phyloP scores from a whole-genome alignment of 2,113 vertebrate species.

The Protomyctophum bolini region DNA sequence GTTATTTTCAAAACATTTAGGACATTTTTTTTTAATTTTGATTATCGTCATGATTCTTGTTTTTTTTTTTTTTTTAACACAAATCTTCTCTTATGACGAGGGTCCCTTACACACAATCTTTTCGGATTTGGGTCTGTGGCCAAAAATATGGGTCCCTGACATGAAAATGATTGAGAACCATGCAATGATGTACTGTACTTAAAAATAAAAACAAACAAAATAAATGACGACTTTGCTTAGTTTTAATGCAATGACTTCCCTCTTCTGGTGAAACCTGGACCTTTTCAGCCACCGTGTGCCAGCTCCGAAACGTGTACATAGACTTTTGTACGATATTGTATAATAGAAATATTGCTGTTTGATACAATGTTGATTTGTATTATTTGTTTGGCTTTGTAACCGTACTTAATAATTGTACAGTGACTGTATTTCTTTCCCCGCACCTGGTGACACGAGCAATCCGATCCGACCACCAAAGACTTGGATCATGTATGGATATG shows the following conservation, averaged over 20 bases:
- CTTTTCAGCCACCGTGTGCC: slow-evolving; percentile 21
- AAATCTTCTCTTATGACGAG: too few species aligned
- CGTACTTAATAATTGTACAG: slow-evolving; percentile 17
- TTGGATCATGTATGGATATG: neutral
- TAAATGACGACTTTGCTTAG: too few species aligned
- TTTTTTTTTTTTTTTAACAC: too few species aligned
- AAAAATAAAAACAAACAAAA: too few species aligned
- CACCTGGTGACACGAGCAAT: neutral
- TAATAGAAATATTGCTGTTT: slow-evolving; percentile 46
- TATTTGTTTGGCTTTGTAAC: slow-evolving; percentile 37
- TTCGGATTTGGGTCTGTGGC: too few species aligned
- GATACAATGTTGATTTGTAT: slow-evolving; percentile 50
- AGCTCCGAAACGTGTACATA: slow-evolving; percentile 36
- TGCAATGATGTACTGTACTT: too few species aligned
- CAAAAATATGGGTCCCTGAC: too few species aligned
- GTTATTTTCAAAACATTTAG: too few species aligned
- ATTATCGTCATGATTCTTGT: too few species aligned
- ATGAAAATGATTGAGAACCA: too few species aligned
- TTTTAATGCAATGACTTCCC: neutral
- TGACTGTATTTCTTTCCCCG: neutral
- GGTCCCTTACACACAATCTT: too few species aligned
- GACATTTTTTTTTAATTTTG: too few species aligned
- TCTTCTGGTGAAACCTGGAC: slow-evolving; percentile 16
- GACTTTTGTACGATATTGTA: slow-evolving; percentile 56
- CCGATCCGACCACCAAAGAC: slow-evolving; percentile 19